Conservation (phyloP, 1,140 invertebrate genomes). For the Leptinotarsa defecta region DNA sequence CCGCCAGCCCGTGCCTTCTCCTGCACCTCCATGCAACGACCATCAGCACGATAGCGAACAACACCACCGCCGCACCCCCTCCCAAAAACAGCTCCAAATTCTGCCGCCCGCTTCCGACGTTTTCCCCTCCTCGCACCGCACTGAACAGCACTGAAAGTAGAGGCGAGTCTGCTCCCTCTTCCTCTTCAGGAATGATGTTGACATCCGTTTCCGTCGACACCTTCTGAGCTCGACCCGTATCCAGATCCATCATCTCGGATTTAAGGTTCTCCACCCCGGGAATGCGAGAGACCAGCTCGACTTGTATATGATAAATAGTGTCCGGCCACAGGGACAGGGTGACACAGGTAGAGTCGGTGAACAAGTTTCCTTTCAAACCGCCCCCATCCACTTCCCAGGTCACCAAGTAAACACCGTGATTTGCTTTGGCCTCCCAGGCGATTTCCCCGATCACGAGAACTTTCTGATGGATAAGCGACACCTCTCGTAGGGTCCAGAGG, state of each 20-base stretch:
- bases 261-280: slow-evolving; percentile 64
- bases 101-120: slow-evolving; percentile 57
- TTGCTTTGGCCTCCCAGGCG: slow-evolving; percentile 71
- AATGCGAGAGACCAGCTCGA: slow-evolving; percentile 64
- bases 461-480: slow-evolving; percentile 72
- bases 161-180: slow-evolving; percentile 58
- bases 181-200: slow-evolving; percentile 56
- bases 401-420: slow-evolving; percentile 72
- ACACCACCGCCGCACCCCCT: slow-evolving; percentile 60
- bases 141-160: slow-evolving; percentile 64
- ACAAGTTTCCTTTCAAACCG: slow-evolving; percentile 81
- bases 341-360: slow-evolving; percentile 77
- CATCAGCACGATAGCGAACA: slow-evolving; percentile 61
- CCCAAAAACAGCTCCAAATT: slow-evolving; percentile 62
- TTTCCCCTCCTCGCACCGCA: slow-evolving; percentile 63
- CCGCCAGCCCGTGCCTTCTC: slow-evolving; percentile 60
- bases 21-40: slow-evolving; percentile 61
- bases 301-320: slow-evolving; percentile 79
- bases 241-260: slow-evolving; percentile 66
- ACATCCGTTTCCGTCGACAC: slow-evolving; percentile 65
- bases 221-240: slow-evolving; percentile 64
- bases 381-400: slow-evolving; percentile 83
- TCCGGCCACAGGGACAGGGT: slow-evolving; percentile 80
- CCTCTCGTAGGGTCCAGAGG: slow-evolving; percentile 67
- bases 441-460: slow-evolving; percentile 76